Percentiles rank a stretch among this genome's conserved stretches.
These are phyloP conservation scores for Aphodius granarius DNA, from an alignment of 2,888 invertebrate genomes.

Conservation along the genomic window DNA sequence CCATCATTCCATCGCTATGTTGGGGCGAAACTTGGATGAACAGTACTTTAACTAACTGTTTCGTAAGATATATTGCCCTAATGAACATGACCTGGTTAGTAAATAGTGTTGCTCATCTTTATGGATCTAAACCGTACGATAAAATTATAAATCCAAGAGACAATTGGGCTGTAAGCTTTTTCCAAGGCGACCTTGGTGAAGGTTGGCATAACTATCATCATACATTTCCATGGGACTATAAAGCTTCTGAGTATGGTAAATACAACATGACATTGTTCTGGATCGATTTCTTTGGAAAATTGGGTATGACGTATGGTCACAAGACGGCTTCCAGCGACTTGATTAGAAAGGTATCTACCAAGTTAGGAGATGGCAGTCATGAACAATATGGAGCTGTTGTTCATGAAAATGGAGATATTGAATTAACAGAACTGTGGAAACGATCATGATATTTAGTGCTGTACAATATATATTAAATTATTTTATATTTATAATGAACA, in stretches of 20 bases:
- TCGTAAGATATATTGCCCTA: conserved; percentile 71
- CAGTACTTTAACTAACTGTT: conserved; percentile 64
- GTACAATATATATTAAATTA: not conserved
- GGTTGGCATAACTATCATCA: conserved; percentile 91
- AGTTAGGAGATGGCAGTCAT: conserved; percentile 67
- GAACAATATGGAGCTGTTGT: conserved; percentile 4
- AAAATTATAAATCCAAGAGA: conserved; percentile 77
- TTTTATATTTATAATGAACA: not conserved
- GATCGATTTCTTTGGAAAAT: conserved; percentile 68
- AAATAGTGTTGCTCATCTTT: conserved; percentile 86
- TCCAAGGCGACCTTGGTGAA: conserved; percentile 64
- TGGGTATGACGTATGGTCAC: conserved; percentile 78
- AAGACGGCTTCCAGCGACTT: conserved; percentile 68
- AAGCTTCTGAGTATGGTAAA: conserved; percentile 79
- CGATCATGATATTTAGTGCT: not conserved
- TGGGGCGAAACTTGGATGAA: conserved; percentile 66
- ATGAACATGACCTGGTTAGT: conserved; percentile 90
- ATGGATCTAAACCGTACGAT: conserved; percentile 76
- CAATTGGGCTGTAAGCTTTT: conserved; percentile 71
- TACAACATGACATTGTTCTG: conserved; percentile 64
- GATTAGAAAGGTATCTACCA: conserved; percentile 66
- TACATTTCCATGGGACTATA: conserved; percentile 93
- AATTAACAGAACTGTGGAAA: not conserved
- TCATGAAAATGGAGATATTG: conserved; percentile 1
- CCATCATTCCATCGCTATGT: conserved; percentile 55